phyloP scores from a whole-genome alignment of 2,888 invertebrate species.

The Catonia carolina region DNA sequence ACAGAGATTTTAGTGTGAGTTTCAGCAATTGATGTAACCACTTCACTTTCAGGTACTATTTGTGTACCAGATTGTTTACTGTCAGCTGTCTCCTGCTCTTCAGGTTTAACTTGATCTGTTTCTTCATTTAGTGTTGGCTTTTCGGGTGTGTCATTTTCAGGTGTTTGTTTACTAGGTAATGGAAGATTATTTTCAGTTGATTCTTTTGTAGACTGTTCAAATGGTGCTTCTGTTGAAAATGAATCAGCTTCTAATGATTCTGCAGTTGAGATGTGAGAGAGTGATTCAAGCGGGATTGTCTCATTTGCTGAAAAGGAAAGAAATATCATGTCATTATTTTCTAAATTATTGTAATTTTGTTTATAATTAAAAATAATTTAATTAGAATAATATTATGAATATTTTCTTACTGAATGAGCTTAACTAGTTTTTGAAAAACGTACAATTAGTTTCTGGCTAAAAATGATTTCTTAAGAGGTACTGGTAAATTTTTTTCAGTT shows the following conservation, averaged over 20 bases:
- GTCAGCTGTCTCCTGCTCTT: slow-evolving; percentile 18
- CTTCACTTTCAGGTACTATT: slow-evolving; percentile 2
- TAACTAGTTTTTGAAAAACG: no score
- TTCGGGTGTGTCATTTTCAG: slow-evolving; percentile 27
- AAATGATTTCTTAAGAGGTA: no score
- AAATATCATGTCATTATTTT: slow-evolving; percentile 4
- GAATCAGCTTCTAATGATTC: slow-evolving; percentile 4
- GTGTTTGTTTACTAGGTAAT: slow-evolving; percentile 23
- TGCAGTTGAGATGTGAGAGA: slow-evolving; percentile 21
- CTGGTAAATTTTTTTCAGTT: no score
- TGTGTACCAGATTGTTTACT: slow-evolving; percentile 12
- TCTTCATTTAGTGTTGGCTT: slow-evolving; percentile 24
- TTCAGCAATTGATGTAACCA: neutral
- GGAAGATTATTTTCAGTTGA: neutral
- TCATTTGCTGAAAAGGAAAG: slow-evolving; percentile 34
- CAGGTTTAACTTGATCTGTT: slow-evolving; percentile 26
- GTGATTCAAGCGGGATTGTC: slow-evolving; percentile 31
- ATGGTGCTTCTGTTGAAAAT: neutral
- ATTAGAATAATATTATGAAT: no score
- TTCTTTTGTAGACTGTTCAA: neutral
- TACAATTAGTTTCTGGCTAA: no score
- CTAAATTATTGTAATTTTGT: neutral
- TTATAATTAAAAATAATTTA: no score
- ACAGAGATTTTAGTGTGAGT: neutral
- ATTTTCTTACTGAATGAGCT: no score